phyloP scores from a whole-genome alignment of 2,888 invertebrate species.

The Polyommatus iphigenia region DNA sequence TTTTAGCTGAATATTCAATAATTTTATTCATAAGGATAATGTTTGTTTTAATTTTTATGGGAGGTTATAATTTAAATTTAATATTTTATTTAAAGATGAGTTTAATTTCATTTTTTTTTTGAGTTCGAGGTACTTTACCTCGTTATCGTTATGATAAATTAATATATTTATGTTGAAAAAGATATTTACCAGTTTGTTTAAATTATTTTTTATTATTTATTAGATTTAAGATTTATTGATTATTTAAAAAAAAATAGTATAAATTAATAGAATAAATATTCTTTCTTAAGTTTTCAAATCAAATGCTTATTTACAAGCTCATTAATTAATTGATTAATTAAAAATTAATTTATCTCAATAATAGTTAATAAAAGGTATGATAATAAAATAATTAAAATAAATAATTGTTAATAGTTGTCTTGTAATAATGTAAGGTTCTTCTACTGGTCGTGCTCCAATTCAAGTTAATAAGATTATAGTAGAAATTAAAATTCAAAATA shows the following conservation, averaged over 20 bases:
- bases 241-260: conserved; percentile 66
- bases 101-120: conserved; percentile 82
- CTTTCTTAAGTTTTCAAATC: conserved; percentile 86
- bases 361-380: conserved; percentile 74
- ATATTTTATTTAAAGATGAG: conserved; percentile 78
- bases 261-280: conserved; percentile 81
- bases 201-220: conserved; percentile 80
- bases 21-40: conserved; percentile 85
- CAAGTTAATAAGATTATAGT: conserved; percentile 84
- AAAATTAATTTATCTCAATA: conserved; percentile 78
- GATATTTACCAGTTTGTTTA: conserved; percentile 82
- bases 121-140: conserved; percentile 83
- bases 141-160: conserved; percentile 88
- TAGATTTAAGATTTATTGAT: conserved; percentile 69
- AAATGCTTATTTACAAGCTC: conserved; percentile 83
- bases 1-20: conserved; percentile 85
- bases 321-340: conserved; percentile 67
- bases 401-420: conserved; percentile 82
- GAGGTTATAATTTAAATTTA: conserved; percentile 66
- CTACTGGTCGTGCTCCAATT: conserved; percentile 84
- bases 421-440: conserved; percentile 82
- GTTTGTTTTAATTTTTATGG: conserved; percentile 81
- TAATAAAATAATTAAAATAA: conserved; percentile 80
- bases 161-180: conserved; percentile 85
- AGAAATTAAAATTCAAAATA: conserved; percentile 80